These are phyloP conservation scores for Petrolisthes manimaculis DNA, from an alignment of 2,888 invertebrate genomes.

Conservation along the genomic window DNA sequence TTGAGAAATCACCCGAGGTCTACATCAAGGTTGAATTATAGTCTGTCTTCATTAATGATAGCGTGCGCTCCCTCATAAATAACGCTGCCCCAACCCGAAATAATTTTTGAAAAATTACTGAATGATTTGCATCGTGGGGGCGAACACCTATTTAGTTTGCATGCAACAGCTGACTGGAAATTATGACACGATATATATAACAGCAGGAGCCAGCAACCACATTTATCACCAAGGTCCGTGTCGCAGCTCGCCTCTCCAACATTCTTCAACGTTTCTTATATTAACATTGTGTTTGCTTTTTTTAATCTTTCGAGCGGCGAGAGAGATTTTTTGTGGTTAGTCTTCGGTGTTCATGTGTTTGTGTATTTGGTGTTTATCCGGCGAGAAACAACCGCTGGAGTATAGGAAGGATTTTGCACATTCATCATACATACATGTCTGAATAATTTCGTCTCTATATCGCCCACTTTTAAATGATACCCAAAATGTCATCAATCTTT, in stretches of 20 bases:
- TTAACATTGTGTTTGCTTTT: too few species aligned
- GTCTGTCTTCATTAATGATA: constrained; percentile 49
- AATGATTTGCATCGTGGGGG: constrained; percentile 32
- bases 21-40: constrained; percentile 46
- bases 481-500: too few species aligned
- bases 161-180: constrained; percentile 23
- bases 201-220: constrained; percentile 10
- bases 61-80: constrained; percentile 40
- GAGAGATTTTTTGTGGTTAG: not conserved
- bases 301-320: not conserved
- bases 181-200: constrained; percentile 19
- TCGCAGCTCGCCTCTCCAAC: not conserved
- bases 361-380: too few species aligned
- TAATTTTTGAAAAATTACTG: constrained; percentile 47
- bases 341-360: too few species aligned
- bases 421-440: too few species aligned
- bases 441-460: too few species aligned
- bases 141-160: constrained; percentile 29
- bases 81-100: constrained; percentile 37
- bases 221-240: constrained; percentile 1
- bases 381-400: too few species aligned
- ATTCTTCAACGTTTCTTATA: not conserved
- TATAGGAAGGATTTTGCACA: too few species aligned
- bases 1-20: constrained; percentile 30
- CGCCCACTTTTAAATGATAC: too few species aligned